Conservation (phyloP, 2,797 vertebrate genomes). For the Zalophus californianus region DNA sequence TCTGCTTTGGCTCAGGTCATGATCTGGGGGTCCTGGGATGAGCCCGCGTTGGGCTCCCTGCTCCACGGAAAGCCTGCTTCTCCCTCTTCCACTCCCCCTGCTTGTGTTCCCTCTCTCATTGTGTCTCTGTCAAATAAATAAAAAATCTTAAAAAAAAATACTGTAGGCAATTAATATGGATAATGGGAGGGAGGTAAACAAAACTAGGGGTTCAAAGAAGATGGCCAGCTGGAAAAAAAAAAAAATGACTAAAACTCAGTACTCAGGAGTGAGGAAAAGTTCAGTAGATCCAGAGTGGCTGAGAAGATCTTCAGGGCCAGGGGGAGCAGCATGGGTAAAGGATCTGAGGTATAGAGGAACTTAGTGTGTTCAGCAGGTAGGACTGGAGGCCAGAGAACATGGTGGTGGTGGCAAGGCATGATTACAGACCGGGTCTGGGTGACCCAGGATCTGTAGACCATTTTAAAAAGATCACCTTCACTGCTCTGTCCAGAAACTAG, state of each 20-base stretch:
- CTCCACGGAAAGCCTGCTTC: no score
- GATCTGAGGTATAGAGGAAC: background rate
- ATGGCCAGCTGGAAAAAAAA: background rate
- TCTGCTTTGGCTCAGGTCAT: no score
- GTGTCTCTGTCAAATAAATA: no score
- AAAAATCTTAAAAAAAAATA: background rate
- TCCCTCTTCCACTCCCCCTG: no score
- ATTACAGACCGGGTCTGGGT: background rate
- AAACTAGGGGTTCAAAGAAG: background rate
- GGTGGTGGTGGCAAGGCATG: background rate
- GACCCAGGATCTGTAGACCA: background rate
- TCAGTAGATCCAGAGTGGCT: background rate
- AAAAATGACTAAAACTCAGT: constrained; percentile 5
- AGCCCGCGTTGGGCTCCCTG: no score
- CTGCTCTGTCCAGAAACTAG: background rate
- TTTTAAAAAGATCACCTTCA: background rate
- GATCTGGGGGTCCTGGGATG: no score
- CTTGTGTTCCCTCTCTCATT: no score
- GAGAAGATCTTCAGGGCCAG: background rate
- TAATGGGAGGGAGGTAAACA: background rate
- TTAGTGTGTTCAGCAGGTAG: background rate
- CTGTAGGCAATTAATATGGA: background rate
- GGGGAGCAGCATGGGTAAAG: background rate
- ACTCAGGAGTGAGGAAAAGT: background rate
- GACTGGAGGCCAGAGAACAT: background rate